Conservation (phyloP, 2,113 vertebrate genomes). For the Heterotilapia buettikoferi region DNA sequence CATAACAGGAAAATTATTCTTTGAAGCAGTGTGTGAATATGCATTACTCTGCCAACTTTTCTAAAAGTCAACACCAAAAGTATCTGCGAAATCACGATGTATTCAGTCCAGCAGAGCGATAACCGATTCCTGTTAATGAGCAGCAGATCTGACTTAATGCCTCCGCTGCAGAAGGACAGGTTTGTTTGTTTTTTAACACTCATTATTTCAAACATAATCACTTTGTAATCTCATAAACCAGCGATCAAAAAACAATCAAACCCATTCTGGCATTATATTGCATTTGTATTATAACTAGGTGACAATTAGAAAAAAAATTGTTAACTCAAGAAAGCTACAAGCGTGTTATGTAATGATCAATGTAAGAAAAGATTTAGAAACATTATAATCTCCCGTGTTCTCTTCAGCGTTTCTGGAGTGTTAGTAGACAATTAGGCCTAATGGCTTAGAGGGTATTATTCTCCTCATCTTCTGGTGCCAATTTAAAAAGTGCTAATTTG, state of each 20-base stretch:
- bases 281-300: not conserved
- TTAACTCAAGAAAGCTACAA: not conserved
- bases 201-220: not conserved
- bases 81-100: not conserved
- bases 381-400: not conserved
- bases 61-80: not conserved
- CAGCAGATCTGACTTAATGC: not conserved
- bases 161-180: not conserved
- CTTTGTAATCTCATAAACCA: not conserved
- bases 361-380: not conserved
- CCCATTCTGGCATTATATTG: not conserved
- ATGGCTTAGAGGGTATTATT: not conserved
- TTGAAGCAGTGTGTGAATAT: not conserved
- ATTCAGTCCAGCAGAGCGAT: not conserved
- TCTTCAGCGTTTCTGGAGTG: not conserved
- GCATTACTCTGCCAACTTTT: not conserved
- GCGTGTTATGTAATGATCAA: not conserved
- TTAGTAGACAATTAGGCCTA: not conserved
- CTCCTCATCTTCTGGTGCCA: not conserved
- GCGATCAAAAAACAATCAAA: not conserved
- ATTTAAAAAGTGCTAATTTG: slow-evolving; percentile 41
- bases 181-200: not conserved
- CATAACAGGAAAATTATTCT: not conserved
- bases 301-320: not conserved
- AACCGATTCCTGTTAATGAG: not conserved